Evolutionary conservation across 2,888 invertebrate species (phyloP).

Genomic region (Acleris holmiana): DNA sequence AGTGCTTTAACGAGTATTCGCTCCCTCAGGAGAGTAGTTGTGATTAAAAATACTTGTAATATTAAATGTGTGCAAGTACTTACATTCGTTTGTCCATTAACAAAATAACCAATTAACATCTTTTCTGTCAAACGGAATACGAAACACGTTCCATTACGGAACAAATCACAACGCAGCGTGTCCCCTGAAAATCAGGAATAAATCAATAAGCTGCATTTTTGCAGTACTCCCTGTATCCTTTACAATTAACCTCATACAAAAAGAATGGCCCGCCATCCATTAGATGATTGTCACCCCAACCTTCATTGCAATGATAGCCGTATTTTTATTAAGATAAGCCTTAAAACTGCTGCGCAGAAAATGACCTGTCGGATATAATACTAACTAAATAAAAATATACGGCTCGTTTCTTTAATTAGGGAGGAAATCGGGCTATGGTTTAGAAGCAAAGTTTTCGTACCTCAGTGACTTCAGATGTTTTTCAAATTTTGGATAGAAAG

Average conservation of each 20-base stretch:
- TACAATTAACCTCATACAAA: slow-evolving; percentile 32
- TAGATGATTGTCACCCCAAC: slow-evolving; percentile 46
- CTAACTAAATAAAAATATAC: slow-evolving; percentile 20
- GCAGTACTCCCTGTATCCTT: slow-evolving; percentile 5
- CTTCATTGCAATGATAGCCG: slow-evolving; percentile 42
- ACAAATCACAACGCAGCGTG: background rate
- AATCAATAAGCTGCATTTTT: slow-evolving; percentile 23
- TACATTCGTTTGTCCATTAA: too few relatives aligned
- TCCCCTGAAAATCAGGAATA: slow-evolving; percentile 2
- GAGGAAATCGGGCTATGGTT: background rate
- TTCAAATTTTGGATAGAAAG: too few relatives aligned
- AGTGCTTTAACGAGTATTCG: too few relatives aligned
- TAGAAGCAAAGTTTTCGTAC: background rate
- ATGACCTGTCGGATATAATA: slow-evolving; percentile 31
- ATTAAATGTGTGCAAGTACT: too few relatives aligned
- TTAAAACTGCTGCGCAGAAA: slow-evolving; percentile 29
- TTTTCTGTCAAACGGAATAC: too few relatives aligned
- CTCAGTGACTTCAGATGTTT: too few relatives aligned
- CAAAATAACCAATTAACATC: too few relatives aligned
- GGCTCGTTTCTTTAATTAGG: slow-evolving; percentile 13
- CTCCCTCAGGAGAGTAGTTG: too few relatives aligned
- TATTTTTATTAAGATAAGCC: slow-evolving; percentile 43
- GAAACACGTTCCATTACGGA: background rate
- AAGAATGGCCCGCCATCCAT: slow-evolving; percentile 37
- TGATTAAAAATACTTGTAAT: too few relatives aligned